Evolutionary conservation across 2,797 vertebrate genomes (phyloP).

Genomic region (Masticophis lateralis): DNA sequence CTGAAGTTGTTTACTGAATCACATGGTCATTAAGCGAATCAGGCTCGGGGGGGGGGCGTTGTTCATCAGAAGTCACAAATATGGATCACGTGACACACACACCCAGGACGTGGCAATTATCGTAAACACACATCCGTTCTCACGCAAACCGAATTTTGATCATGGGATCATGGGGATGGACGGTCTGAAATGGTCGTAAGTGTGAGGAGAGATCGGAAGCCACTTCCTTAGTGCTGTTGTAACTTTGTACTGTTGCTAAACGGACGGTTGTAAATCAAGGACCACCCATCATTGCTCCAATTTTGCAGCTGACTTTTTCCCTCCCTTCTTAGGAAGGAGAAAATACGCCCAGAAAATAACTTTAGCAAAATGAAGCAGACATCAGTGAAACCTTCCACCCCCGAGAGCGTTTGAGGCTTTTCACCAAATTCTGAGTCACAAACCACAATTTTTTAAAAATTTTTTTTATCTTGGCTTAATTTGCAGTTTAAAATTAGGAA

Average conservation of each 20-base stretch:
- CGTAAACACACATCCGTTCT: not conserved
- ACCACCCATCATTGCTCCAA: not conserved
- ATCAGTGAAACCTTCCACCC: not conserved
- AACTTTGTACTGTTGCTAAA: not conserved
- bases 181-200: not conserved
- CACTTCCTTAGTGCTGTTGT: not conserved
- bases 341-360: not conserved
- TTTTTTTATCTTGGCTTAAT: not conserved
- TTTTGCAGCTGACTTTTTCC: not conserved
- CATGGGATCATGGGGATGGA: too few relatives aligned
- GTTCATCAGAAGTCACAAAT: not conserved
- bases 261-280: accelerated
- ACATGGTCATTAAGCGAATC: not conserved
- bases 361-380: not conserved
- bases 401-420: not conserved
- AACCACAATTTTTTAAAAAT: not conserved
- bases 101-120: not conserved
- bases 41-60: not conserved
- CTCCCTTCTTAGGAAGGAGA: not conserved
- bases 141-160: not conserved
- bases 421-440: not conserved
- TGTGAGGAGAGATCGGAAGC: not conserved
- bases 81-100: too few relatives aligned
- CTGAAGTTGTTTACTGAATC: not conserved
- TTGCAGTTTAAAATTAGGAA: accelerated